Base-by-base conservation (phyloP, 1,140 invertebrate species). In the Andricus grossulariae region DNA sequence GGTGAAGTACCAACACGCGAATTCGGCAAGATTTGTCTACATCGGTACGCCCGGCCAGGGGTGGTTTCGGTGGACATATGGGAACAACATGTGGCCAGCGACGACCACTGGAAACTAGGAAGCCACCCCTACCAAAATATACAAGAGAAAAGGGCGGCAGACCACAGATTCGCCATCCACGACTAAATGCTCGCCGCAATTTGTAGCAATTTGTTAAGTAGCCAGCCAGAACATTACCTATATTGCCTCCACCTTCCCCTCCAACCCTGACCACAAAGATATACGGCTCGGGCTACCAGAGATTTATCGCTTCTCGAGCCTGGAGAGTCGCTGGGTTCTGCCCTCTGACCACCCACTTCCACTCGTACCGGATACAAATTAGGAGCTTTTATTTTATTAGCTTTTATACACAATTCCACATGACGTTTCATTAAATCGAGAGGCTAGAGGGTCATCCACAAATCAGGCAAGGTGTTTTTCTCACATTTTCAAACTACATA, bases 181-280 rank as follows among this genome's bases (percentile, higher is more conserved):
- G 81, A 82, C 88, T 91, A 91, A 91, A 90, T 87, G 90, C 81
- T 87, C 81, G 79, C 85, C 88, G 87, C 90, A 91, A 91, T 91
- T 91, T 91, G 90, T 91, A 91, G 90, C 90, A 91, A 91, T 91
- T 91, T 91, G 90, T 91, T 91, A 91, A 91, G 90, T 91, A 91
- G 89, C 90, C 84, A 83, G 86, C 86, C 87, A 86, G 87, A 91
- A 90, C 90, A 91, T 91, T 91, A 91, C 88, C 88, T 91, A 88
- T 91, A 91, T 91, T 91, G 86, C 87, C 81, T 80, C 74, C 72
- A 80, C 60, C 50, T 16, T 72, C 71, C 51, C 71, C 74, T 50
- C 84, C 83, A 85, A 74, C 82, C 77, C 80, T 84, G 77, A 80
- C 78, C 77, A 85, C 78, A 76, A 85, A 90, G 85, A 90, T 89